Evolutionary conservation across 2,888 invertebrate genomes (phyloP).

Genomic region (Baronia brevicornis): DNA sequence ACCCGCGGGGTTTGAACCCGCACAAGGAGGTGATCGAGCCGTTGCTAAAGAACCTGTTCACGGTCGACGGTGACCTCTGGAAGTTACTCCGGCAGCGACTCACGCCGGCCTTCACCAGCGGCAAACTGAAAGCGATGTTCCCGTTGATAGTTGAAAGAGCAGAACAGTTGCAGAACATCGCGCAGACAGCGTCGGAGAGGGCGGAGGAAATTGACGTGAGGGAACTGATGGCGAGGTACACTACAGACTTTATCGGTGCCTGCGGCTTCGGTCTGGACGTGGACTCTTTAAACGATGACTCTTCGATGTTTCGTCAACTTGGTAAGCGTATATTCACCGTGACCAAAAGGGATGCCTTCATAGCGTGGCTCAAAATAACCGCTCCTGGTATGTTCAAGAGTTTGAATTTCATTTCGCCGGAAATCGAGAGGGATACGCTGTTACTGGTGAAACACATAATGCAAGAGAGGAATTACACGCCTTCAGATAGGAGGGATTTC

Average conservation of each 20-base stretch:
- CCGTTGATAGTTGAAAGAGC: conserved; percentile 4
- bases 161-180: conserved; percentile 1
- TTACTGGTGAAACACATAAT: conserved; percentile 29
- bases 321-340: conserved; percentile 30
- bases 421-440: conserved; percentile 37
- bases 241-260: conserved; percentile 28
- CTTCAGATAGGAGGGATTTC: conserved; percentile 38
- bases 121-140: conserved; percentile 30
- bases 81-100: conserved; percentile 43
- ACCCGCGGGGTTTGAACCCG: conserved; percentile 35
- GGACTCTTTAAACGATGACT: conserved; percentile 13
- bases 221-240: conserved; percentile 14
- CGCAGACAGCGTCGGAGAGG: neutral
- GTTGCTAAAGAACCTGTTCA: conserved; percentile 42
- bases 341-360: conserved; percentile 24
- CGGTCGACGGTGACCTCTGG: conserved; percentile 47
- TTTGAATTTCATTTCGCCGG: conserved; percentile 28
- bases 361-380: conserved; percentile 30
- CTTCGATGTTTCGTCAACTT: conserved; percentile 6
- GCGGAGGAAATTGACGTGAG: conserved; percentile 5
- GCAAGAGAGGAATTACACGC: conserved; percentile 32
- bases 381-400: conserved; percentile 37
- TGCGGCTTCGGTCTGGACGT: conserved; percentile 29
- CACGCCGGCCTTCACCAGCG: conserved; percentile 45
- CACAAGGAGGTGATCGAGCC: conserved; percentile 36